A percentile compares a stretch with the other conserved stretches of the same genome.
Conservation (phyloP, 2,113 vertebrate genomes). For the Lepisosteus oculatus region DNA sequence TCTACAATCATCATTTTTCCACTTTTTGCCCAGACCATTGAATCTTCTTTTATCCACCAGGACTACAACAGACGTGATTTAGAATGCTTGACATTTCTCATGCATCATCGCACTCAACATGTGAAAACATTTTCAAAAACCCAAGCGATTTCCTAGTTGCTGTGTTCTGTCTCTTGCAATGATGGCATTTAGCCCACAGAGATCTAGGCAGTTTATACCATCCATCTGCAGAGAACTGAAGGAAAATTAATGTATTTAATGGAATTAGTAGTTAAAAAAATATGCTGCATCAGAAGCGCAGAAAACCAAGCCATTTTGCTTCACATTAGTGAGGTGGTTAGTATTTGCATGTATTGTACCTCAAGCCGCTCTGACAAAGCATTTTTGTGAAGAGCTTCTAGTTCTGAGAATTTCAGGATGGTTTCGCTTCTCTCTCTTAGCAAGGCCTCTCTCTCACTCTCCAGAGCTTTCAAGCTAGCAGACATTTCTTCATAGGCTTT, state of each 20-base stretch:
- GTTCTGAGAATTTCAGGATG: constrained; percentile 70
- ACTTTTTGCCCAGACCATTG: neutral
- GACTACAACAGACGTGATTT: constrained; percentile 17
- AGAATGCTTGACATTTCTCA: neutral
- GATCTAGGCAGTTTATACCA: constrained; percentile 22
- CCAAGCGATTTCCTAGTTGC: neutral
- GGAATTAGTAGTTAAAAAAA: constrained; percentile 33
- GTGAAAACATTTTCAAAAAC: neutral
- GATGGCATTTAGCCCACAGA: constrained; percentile 53
- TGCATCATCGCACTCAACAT: neutral
- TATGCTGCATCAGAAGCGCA: constrained; percentile 51
- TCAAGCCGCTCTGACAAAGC: constrained; percentile 78
- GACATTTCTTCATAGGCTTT: constrained; percentile 58
- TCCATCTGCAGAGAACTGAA: constrained; percentile 41
- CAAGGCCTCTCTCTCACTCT: constrained; percentile 55
- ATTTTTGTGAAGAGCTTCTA: constrained; percentile 74
- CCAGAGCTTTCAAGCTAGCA: constrained; percentile 61
- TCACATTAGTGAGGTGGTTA: constrained; percentile 61
- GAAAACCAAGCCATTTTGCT: constrained; percentile 45
- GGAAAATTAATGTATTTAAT: constrained; percentile 25
- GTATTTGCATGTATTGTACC: constrained; percentile 59
- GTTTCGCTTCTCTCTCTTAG: constrained; percentile 73
- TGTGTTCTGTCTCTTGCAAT: neutral
- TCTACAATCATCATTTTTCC: neutral
- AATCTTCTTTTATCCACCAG: constrained; percentile 8